Percentiles rank a stretch among this genome's conserved stretches.
phyloP scores from a whole-genome alignment of 1,140 invertebrate species.

The Calliphora vicina region DNA sequence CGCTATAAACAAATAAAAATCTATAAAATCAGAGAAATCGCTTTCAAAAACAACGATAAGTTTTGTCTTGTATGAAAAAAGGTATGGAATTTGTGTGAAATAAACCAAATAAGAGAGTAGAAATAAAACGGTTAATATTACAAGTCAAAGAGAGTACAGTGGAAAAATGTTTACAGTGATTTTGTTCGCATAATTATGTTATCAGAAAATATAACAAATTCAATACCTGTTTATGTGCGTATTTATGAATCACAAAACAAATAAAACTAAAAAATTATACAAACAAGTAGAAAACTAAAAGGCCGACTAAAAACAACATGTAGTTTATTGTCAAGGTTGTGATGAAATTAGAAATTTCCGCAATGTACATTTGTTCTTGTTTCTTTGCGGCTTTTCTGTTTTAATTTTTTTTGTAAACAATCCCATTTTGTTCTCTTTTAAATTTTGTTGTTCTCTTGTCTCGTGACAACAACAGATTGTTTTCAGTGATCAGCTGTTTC shows the following conservation, averaged over 20 bases:
- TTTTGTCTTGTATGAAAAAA: too few relatives aligned
- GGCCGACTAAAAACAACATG: background rate
- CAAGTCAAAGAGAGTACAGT: too few relatives aligned
- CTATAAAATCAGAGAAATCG: too few relatives aligned
- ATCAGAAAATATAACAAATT: background rate
- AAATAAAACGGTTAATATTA: too few relatives aligned
- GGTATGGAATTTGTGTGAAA: too few relatives aligned
- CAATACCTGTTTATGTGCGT: background rate
- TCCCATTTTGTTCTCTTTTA: too few relatives aligned
- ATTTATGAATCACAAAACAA: conserved; percentile 6
- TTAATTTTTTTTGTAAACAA: too few relatives aligned
- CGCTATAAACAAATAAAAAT: too few relatives aligned
- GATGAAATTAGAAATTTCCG: conserved; percentile 10
- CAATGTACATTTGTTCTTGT: background rate
- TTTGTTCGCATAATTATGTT: background rate
- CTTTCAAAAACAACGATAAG: too few relatives aligned
- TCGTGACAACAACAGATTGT: background rate
- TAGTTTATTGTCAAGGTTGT: background rate
- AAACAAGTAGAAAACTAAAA: background rate
- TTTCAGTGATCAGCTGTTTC: background rate
- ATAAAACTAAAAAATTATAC: background rate
- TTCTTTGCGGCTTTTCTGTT: too few relatives aligned
- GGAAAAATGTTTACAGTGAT: background rate
- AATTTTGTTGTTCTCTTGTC: background rate
- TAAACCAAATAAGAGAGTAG: too few relatives aligned